phyloP scores from a whole-genome alignment of 2,888 invertebrate genomes.

The Sympetrum striolatum region DNA sequence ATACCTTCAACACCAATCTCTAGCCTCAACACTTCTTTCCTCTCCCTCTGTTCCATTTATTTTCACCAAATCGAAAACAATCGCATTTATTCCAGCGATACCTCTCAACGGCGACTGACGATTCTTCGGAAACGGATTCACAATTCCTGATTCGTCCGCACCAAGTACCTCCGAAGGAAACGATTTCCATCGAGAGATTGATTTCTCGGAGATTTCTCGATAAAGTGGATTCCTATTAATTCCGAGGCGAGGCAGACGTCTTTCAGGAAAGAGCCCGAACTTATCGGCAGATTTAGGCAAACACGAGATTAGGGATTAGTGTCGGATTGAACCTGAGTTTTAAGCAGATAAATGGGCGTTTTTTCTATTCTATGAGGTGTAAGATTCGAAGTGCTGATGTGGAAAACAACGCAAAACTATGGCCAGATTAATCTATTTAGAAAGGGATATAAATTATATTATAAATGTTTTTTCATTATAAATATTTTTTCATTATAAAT shows the following conservation, averaged over 20 bases:
- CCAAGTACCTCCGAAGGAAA: background rate
- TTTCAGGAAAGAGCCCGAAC: background rate
- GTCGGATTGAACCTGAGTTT: no score
- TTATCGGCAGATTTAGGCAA: no score
- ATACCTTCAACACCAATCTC: no score
- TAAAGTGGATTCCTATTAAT: background rate
- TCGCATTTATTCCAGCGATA: background rate
- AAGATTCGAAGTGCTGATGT: no score
- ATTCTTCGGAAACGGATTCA: constrained; percentile 1
- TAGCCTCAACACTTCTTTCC: background rate
- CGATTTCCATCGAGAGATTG: background rate
- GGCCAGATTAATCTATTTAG: no score
- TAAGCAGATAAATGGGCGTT: no score
- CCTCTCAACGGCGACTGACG: background rate
- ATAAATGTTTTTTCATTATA: no score
- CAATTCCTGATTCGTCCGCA: background rate
- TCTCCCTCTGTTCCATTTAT: background rate
- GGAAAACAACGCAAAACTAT: no score
- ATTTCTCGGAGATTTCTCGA: background rate
- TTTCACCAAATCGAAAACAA: background rate
- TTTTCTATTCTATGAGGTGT: no score
- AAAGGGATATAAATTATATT: no score
- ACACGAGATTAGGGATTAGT: no score
- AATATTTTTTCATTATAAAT: no score
- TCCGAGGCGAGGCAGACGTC: background rate